These are phyloP conservation scores for Rosalia funebris DNA, from an alignment of 2,888 invertebrate species.

Conservation along the genomic window DNA sequence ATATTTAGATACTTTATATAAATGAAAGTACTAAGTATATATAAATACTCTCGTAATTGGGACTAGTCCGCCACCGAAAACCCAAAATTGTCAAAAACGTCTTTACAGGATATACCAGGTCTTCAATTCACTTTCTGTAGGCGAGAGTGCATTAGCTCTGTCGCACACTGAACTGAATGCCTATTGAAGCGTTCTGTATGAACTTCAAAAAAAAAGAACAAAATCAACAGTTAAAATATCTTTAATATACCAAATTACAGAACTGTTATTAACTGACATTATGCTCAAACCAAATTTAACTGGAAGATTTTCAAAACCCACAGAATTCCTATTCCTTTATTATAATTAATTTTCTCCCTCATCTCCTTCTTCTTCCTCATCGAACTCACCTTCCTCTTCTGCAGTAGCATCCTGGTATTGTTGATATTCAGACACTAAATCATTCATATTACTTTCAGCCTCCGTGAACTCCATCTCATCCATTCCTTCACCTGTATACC, in stretches of 20 bases:
- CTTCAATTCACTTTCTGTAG: too few species aligned
- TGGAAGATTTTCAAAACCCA: slow-evolving; percentile 46
- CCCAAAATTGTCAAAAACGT: too few species aligned
- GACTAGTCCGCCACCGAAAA: too few species aligned
- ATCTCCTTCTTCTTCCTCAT: slow-evolving; percentile 78
- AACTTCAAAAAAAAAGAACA: too few species aligned
- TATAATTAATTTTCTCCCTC: slow-evolving; percentile 67
- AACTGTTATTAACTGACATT: slow-evolving; percentile 8
- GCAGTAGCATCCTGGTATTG: slow-evolving; percentile 92
- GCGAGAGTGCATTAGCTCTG: too few species aligned
- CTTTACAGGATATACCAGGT: too few species aligned
- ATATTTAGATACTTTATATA: too few species aligned
- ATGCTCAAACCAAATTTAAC: slow-evolving; percentile 39
- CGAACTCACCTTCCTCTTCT: slow-evolving; percentile 84
- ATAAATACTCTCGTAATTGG: too few species aligned
- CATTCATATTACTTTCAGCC: slow-evolving; percentile 95
- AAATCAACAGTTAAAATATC: slow-evolving; percentile 27
- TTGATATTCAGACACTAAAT: slow-evolving; percentile 90
- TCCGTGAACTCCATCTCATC: slow-evolving; percentile 97
- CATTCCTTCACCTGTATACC: slow-evolving; percentile 98
- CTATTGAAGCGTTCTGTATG: too few species aligned
- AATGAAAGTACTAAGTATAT: too few species aligned
- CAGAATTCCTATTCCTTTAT: slow-evolving; percentile 18
- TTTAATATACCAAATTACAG: slow-evolving; percentile 17
- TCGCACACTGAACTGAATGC: too few species aligned